These are phyloP conservation scores for Hippotragus niger DNA, from an alignment of 2,113 vertebrate species.

Conservation along the genomic window DNA sequence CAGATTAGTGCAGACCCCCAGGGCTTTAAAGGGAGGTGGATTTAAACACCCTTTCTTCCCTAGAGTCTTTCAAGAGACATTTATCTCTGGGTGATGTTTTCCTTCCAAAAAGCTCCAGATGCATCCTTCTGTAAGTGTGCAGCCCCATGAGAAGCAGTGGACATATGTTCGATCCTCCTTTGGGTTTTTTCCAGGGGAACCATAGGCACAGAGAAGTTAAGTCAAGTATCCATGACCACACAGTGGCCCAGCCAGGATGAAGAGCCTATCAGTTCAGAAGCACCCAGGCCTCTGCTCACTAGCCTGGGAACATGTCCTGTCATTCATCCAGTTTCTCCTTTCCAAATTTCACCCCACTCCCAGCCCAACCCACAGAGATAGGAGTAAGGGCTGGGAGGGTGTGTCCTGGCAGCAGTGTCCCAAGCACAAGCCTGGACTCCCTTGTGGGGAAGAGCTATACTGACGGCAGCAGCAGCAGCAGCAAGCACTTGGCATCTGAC, in stretches of 20 bases:
- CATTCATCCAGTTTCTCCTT: background rate
- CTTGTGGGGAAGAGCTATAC: background rate
- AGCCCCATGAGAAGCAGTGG: background rate
- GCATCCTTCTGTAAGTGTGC: background rate
- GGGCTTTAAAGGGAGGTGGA: background rate
- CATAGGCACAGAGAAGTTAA: background rate
- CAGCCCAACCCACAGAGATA: background rate
- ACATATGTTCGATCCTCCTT: background rate
- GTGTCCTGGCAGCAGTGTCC: background rate
- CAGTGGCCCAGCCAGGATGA: background rate
- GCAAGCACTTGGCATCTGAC: conserved; percentile 66
- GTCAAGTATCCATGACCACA: background rate
- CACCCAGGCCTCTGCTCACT: background rate
- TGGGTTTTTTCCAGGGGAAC: background rate
- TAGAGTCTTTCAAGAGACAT: conserved; percentile 8
- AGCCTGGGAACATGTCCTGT: background rate
- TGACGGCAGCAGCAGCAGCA: background rate
- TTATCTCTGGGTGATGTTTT: conserved; percentile 10
- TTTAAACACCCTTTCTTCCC: background rate
- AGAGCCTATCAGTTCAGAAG: background rate
- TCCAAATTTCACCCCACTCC: background rate
- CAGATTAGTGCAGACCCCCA: background rate
- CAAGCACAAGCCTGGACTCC: background rate
- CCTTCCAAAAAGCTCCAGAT: background rate
- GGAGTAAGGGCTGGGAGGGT: background rate